Evolutionary conservation across 2,113 vertebrate genomes (phyloP).

Genomic region (Thamnaconus septentrionalis): DNA sequence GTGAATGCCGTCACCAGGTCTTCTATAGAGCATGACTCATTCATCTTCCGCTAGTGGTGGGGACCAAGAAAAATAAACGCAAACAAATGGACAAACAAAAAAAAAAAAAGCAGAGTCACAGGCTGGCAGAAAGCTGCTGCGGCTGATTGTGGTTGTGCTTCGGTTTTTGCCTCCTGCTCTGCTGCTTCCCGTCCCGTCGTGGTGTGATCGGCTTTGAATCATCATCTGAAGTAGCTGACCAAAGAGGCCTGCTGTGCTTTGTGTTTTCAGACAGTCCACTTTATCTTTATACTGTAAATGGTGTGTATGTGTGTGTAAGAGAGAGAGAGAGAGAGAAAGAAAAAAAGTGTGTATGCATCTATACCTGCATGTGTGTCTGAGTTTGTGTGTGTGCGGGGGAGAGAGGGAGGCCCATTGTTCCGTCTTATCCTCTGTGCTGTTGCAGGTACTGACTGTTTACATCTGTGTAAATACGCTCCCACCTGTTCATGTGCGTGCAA

Average conservation of each 20-base stretch:
- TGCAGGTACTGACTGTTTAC: slow-evolving; percentile 77
- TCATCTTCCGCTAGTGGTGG: slow-evolving; percentile 21
- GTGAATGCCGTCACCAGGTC: slow-evolving; percentile 29
- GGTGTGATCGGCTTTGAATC: slow-evolving; percentile 41
- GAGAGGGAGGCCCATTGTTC: slow-evolving; percentile 10
- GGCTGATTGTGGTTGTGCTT: slow-evolving; percentile 40
- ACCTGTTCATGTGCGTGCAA: slow-evolving; percentile 72
- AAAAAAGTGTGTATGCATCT: slow-evolving; percentile 3
- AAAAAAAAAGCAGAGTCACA: slow-evolving; percentile 14
- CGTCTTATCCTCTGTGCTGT: slow-evolving; percentile 45
- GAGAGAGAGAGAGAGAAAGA: neutral
- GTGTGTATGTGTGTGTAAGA: slow-evolving; percentile 8
- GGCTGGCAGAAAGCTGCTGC: slow-evolving; percentile 32
- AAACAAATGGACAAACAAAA: slow-evolving; percentile 25
- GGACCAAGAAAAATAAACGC: neutral
- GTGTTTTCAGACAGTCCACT: slow-evolving; percentile 58
- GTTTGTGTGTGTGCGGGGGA: slow-evolving; percentile 12
- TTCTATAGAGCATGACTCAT: slow-evolving; percentile 37
- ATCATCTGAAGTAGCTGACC: slow-evolving; percentile 64
- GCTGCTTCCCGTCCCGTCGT: neutral
- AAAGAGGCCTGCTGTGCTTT: slow-evolving; percentile 63
- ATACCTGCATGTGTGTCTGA: slow-evolving; percentile 16
- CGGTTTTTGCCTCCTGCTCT: slow-evolving; percentile 40
- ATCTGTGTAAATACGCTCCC: slow-evolving; percentile 72
- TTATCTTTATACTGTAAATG: slow-evolving; percentile 62